These are phyloP conservation scores for Cynopterus brachyotis DNA, from an alignment of 2,113 vertebrate species.

Conservation along the genomic window DNA sequence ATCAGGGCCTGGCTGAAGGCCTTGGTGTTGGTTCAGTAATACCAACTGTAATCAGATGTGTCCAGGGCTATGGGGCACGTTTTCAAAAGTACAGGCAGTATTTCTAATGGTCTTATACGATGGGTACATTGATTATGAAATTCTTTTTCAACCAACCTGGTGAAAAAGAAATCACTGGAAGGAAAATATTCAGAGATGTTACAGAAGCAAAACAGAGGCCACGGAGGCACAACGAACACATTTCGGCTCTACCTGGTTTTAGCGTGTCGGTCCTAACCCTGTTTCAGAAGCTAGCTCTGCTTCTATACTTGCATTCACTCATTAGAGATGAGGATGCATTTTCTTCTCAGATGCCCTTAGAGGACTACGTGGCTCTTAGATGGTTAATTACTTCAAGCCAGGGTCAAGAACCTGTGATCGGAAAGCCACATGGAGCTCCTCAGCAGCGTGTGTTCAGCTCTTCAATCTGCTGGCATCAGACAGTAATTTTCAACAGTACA, in stretches of 20 bases:
- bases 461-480: slow-evolving; percentile 73
- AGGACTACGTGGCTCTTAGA: slow-evolving; percentile 42
- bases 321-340: slow-evolving; percentile 49
- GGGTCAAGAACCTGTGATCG: slow-evolving; percentile 66
- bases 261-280: background rate
- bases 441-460: slow-evolving; percentile 68
- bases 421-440: slow-evolving; percentile 70
- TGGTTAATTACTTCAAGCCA: slow-evolving; percentile 71
- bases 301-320: background rate
- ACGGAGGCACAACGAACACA: background rate
- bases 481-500: slow-evolving; percentile 70
- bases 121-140: slow-evolving; percentile 18
- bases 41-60: slow-evolving; percentile 40
- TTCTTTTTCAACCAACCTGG: background rate
- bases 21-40: slow-evolving; percentile 2
- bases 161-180: slow-evolving; percentile 43
- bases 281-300: slow-evolving; percentile 13
- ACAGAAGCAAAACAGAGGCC: background rate
- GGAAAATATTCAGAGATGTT: background rate
- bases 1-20: slow-evolving; percentile 19
- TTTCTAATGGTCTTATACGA: slow-evolving; percentile 1
- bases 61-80: background rate
- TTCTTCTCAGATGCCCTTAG: slow-evolving; percentile 49
- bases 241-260: background rate
- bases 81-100: slow-evolving; percentile 53